Base-by-base conservation (phyloP, 2,797 vertebrate genomes). In the Etheostoma perlongum region DNA sequence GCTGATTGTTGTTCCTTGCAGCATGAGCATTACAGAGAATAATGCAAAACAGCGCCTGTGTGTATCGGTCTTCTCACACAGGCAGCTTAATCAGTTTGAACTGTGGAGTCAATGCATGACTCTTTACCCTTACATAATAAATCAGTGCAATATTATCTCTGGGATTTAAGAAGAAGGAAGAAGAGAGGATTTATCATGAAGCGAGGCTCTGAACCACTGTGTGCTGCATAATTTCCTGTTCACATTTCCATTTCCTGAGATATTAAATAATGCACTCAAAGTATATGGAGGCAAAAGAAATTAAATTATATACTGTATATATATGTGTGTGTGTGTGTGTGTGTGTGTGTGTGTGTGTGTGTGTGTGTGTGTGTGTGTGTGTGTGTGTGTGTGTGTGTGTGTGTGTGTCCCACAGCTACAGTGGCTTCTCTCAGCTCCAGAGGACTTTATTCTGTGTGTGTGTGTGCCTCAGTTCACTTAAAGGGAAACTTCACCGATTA, bases 201-300 rank as follows among this genome's bases (percentile, higher is more conserved):
- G 33, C 68, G 36, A 44, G 47, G 5, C n/a, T 75, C 51, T 74
- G 69, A 74, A 44, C 49, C 60, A 16, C 59, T n/a, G 51, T 65
- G 53, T 51, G 74, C 81, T 74, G 79, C 81, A 84, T 82, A 73
- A 86, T 85, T 83, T 89, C 79, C 85, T 77, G 67, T 69, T 72
- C 72, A 62, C 64, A 70, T 89, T 85, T 81, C 68, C 82, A 83
- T 87, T 85, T 86, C 85, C 79, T 1, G 13, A 59, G 66, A 59
- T 82, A 69, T 85, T 88, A 72, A 89, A 90, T 88, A 88, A 89
- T 85, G 80, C 71, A 85, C 69, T 85, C 66, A 76, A 82, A 78
- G 66, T 70, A 77, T 86, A 84, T 72, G 85, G 67, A 67, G 54
- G 66, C 36, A 67, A 36, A 72, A 74, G 23, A 68, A 64, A 81